These are phyloP conservation scores for Mythimna albipuncta DNA, from an alignment of 2,888 invertebrate genomes.

Conservation along the genomic window DNA sequence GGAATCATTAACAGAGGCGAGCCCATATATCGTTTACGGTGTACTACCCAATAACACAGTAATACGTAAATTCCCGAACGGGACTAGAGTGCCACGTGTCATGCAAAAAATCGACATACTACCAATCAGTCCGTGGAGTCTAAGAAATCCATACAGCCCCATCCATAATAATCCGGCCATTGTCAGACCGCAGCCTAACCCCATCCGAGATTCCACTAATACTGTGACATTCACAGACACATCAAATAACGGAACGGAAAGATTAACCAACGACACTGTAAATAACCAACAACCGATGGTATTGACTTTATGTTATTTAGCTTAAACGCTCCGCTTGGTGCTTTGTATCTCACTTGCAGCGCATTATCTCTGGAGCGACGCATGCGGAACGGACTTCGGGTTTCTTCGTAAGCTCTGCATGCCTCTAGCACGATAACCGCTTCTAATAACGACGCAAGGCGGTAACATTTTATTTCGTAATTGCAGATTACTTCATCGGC, in stretches of 20 bases:
- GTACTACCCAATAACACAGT: constrained; percentile 95
- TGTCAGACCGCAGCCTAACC: constrained; percentile 90
- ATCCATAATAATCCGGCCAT: constrained; percentile 91
- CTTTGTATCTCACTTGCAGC: constrained; percentile 76
- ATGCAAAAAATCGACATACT: constrained; percentile 91
- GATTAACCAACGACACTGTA: constrained; percentile 90
- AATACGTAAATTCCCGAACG: constrained; percentile 95
- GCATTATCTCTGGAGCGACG: constrained; percentile 65
- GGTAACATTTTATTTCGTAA: constrained; percentile 88
- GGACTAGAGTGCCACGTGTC: constrained; percentile 94
- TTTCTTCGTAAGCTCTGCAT: constrained; percentile 79
- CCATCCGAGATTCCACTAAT: constrained; percentile 92
- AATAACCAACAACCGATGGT: constrained; percentile 90
- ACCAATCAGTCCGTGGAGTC: constrained; percentile 91
- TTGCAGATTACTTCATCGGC: constrained; percentile 89
- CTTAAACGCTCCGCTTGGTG: constrained; percentile 87
- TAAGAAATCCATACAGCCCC: constrained; percentile 91
- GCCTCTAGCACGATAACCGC: constrained; percentile 78
- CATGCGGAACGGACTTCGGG: constrained; percentile 71
- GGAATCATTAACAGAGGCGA: constrained; percentile 92
- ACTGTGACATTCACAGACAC: constrained; percentile 90
- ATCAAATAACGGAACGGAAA: constrained; percentile 91
- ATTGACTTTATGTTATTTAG: constrained; percentile 89
- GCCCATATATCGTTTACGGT: constrained; percentile 94
- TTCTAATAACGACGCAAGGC: constrained; percentile 77